Evolutionary conservation across 2,113 vertebrate species (phyloP).

Genomic region (Hyla sarda): DNA sequence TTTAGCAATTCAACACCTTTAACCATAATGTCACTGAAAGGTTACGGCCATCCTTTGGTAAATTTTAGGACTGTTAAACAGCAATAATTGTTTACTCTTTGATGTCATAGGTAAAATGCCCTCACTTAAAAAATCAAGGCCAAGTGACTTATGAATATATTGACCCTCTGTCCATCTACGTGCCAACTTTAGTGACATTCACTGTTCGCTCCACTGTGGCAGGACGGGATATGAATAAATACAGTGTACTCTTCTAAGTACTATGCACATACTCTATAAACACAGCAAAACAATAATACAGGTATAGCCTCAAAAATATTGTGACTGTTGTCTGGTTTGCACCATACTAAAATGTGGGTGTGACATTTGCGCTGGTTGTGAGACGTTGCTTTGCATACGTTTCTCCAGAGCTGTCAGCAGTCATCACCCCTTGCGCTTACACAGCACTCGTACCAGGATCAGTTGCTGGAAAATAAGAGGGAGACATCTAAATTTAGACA

Average conservation of each 20-base stretch:
- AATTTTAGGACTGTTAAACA: neutral
- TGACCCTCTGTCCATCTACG: neutral
- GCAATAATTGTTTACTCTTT: neutral
- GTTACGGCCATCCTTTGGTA: neutral
- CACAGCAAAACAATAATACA: neutral
- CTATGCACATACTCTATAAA: neutral
- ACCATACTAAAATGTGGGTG: neutral
- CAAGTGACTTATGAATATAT: neutral
- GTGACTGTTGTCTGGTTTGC: neutral
- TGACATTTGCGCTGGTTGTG: neutral
- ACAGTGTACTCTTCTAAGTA: neutral
- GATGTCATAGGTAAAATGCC: neutral
- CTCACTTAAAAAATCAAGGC: neutral
- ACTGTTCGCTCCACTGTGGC: neutral
- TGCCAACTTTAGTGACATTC: neutral
- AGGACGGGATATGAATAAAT: neutral
- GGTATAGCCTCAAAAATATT: neutral
- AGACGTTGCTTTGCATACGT: conserved; percentile 12
- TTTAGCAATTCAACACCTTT: neutral
- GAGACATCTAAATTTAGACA: conserved; percentile 50
- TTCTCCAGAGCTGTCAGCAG: conserved; percentile 21
- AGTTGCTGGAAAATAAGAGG: conserved; percentile 43
- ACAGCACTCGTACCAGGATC: conserved; percentile 26
- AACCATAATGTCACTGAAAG: neutral
- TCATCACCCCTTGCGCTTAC: conserved; percentile 30